Conservation (phyloP, 2,797 vertebrate genomes). For the Hippopotamyrus pictus region DNA sequence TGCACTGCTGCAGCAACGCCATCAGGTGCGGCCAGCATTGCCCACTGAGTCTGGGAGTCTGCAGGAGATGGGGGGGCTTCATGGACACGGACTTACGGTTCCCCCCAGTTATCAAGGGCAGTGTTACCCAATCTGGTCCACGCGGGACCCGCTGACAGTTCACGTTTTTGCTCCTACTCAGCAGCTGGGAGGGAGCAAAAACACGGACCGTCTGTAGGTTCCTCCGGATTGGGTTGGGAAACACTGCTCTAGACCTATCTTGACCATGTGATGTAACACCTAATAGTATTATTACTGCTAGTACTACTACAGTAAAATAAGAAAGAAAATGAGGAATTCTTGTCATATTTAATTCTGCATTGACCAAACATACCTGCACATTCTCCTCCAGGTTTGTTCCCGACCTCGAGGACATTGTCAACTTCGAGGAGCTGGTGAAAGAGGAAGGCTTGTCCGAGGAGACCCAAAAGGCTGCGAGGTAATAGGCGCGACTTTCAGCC, state of each 20-base stretch:
- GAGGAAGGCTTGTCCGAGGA: conserved; percentile 90
- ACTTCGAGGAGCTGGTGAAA: conserved; percentile 96
- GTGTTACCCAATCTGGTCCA: background rate
- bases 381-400: conserved; percentile 80
- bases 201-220: background rate
- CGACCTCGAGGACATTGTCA: conserved; percentile 96
- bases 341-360: background rate
- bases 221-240: background rate
- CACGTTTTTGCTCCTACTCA: background rate
- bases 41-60: background rate
- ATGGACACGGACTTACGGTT: background rate
- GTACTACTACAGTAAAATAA: background rate
- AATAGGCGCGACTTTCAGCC: background rate
- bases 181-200: background rate
- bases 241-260: background rate
- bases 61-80: background rate
- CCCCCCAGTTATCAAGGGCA: background rate
- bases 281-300: background rate
- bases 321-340: background rate
- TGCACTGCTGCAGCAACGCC: conserved; percentile 96
- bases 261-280: background rate
- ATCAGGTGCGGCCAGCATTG: conserved; percentile 71
- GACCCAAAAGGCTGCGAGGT: conserved; percentile 87
- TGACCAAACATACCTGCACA: background rate
- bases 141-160: background rate